These are phyloP conservation scores for Allygus modestus DNA, from an alignment of 2,888 invertebrate species.

Conservation along the genomic window DNA sequence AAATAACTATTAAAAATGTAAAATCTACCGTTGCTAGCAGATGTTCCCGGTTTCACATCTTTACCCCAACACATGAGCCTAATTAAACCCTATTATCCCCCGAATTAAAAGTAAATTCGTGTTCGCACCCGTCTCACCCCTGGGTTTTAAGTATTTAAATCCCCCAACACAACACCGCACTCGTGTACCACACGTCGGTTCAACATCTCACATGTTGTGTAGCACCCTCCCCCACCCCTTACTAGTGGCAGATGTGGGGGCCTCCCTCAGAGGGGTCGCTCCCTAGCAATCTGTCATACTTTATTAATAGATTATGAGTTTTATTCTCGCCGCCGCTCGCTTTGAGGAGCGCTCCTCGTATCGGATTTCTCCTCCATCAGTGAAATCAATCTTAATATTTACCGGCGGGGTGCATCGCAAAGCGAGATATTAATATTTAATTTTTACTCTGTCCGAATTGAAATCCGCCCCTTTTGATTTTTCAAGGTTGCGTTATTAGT, in stretches of 20 bases:
- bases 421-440: conserved; percentile 50
- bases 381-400: conserved; percentile 56
- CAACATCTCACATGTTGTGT: conserved; percentile 39
- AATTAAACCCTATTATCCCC: conserved; percentile 10
- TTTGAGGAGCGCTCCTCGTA: neutral
- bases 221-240: neutral
- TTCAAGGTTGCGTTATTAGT: neutral
- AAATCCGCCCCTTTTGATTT: conserved; percentile 15
- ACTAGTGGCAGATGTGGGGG: conserved; percentile 44
- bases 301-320: conserved; percentile 60
- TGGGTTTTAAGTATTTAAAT: conserved; percentile 28
- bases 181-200: conserved; percentile 36
- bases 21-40: no score
- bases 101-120: conserved; percentile 7
- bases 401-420: conserved; percentile 34
- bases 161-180: conserved; percentile 27
- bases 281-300: conserved; percentile 56
- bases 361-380: conserved; percentile 34
- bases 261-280: conserved; percentile 1
- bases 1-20: no score
- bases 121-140: neutral
- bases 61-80: neutral
- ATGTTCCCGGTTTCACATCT: no score
- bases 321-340: conserved; percentile 45
- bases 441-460: conserved; percentile 1